Evolutionary conservation across 2,888 invertebrate genomes (phyloP).

Genomic region (Eugnorisma glareosa): DNA sequence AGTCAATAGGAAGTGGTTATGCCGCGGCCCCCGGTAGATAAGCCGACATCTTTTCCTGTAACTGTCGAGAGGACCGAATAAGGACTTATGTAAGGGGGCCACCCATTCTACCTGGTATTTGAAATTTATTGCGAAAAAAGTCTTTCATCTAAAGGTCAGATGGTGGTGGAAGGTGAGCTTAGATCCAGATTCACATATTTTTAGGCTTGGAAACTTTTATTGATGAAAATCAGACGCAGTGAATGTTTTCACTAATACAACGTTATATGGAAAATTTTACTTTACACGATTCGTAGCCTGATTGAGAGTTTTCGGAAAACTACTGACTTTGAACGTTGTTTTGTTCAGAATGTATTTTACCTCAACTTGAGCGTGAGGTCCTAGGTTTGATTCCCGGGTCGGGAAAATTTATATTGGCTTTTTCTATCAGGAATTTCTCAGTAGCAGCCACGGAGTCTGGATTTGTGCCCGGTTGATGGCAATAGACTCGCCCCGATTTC

Average conservation of each 20-base stretch:
- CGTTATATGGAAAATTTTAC: not conserved
- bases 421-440: no score
- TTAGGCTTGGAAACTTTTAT: not conserved
- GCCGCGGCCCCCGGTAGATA: conserved; percentile 42
- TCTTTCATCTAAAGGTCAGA: not conserved
- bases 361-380: no score
- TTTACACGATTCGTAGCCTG: not conserved
- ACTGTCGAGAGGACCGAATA: conserved; percentile 40
- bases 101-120: conserved; percentile 21
- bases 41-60: conserved; percentile 51
- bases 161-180: not conserved
- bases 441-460: no score
- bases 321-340: not conserved
- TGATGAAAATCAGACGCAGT: not conserved
- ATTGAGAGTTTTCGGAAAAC: not conserved
- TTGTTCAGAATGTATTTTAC: not conserved
- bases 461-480: no score
- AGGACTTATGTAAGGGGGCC: conserved; percentile 36
- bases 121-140: conserved; percentile 38
- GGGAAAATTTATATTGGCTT: no score
- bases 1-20: conserved; percentile 62
- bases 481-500: no score
- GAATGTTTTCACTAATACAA: not conserved
- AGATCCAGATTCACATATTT: not conserved
- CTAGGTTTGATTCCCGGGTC: no score